Evolutionary conservation across 2,113 vertebrate genomes (phyloP).

Genomic region (Lathamus discolor): DNA sequence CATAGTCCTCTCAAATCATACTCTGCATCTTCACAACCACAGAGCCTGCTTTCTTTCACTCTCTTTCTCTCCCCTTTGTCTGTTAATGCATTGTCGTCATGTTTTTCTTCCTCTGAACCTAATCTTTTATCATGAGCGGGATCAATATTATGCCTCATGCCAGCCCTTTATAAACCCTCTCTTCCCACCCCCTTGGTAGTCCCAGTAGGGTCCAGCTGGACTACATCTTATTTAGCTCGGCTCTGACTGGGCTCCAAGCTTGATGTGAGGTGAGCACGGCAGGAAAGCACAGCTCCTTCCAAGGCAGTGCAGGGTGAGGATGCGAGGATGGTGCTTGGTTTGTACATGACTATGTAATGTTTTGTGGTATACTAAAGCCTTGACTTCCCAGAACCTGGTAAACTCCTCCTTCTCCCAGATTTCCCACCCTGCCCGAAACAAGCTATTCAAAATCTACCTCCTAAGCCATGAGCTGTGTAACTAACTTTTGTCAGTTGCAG

Average conservation of each 20-base stretch:
- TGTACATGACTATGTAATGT: neutral
- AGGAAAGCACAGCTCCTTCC: neutral
- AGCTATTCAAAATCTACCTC: neutral
- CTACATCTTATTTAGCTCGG: neutral
- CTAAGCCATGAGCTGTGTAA: neutral
- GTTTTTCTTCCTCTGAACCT: constrained; percentile 46
- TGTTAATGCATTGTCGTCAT: neutral
- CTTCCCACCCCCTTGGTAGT: neutral
- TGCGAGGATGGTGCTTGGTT: neutral
- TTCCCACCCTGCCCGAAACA: neutral
- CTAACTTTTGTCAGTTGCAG: neutral
- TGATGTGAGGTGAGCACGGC: neutral
- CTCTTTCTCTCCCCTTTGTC: neutral
- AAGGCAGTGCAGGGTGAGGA: neutral
- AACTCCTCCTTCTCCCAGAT: neutral
- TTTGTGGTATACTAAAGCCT: neutral
- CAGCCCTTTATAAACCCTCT: neutral
- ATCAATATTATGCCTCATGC: neutral
- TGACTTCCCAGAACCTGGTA: neutral
- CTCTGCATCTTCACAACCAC: neutral
- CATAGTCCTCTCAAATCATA: constrained; percentile 42
- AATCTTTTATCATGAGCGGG: neutral
- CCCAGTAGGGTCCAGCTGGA: neutral
- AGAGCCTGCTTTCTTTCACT: neutral
- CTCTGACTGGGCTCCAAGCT: neutral